These are phyloP conservation scores for Maniola hyperantus DNA, from an alignment of 2,888 invertebrate genomes.

Conservation along the genomic window DNA sequence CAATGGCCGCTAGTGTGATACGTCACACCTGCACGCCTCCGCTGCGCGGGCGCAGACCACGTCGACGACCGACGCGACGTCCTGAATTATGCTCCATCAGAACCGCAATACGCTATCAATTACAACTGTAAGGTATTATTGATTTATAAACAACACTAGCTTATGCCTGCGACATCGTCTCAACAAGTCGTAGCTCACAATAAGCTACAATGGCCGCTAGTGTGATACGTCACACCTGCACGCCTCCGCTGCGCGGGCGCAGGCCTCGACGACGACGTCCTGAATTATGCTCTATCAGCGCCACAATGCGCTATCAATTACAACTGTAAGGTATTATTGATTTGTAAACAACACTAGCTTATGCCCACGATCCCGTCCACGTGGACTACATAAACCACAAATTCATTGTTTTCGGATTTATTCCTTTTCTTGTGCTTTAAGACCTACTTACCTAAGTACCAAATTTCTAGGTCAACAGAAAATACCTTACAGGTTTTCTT, in stretches of 20 bases:
- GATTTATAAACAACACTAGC: background rate
- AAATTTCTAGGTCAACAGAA: too few species aligned
- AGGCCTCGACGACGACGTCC: background rate
- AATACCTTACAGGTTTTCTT: too few species aligned
- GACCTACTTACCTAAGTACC: too few species aligned
- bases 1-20: conserved; percentile 6
- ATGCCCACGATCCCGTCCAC: too few species aligned
- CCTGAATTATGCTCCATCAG: background rate
- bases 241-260: conserved; percentile 4
- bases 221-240: conserved; percentile 11
- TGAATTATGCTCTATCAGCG: background rate
- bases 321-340: background rate
- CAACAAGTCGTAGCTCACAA: background rate
- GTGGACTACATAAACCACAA: too few species aligned
- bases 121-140: background rate
- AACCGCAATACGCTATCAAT: background rate
- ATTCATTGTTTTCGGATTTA: too few species aligned
- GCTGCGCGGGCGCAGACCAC: background rate
- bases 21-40: conserved; percentile 12
- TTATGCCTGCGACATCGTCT: too few species aligned
- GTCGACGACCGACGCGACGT: background rate
- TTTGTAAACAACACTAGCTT: background rate
- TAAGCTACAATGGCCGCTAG: background rate
- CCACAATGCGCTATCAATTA: conserved; percentile 9
- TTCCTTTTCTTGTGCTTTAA: too few species aligned